phyloP scores from a whole-genome alignment of 2,888 invertebrate genomes.

The Stomorhina lunata region DNA sequence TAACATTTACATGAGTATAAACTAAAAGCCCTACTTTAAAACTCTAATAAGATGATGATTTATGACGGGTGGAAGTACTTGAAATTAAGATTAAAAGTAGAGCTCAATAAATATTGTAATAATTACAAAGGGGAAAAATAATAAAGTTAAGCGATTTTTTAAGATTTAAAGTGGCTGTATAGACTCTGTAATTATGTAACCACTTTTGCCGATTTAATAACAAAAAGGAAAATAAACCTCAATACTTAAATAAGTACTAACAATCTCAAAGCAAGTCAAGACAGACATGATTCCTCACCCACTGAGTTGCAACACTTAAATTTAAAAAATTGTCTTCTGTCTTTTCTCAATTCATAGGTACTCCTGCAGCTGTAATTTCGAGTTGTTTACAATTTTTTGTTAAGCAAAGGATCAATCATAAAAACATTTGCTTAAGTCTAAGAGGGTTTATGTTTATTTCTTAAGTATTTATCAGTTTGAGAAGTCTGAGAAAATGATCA shows the following conservation, averaged over 20 bases:
- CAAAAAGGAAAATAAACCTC: slow-evolving; percentile 16
- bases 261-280: neutral
- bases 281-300: slow-evolving; percentile 43
- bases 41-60: slow-evolving; percentile 57
- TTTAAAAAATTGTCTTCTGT: slow-evolving; percentile 10
- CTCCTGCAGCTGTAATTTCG: slow-evolving; percentile 41
- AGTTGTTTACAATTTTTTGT: slow-evolving; percentile 24
- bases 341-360: neutral
- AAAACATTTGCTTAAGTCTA: neutral
- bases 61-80: slow-evolving; percentile 57
- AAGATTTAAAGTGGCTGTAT: neutral
- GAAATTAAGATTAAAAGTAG: neutral
- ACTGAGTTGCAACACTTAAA: slow-evolving; percentile 60
- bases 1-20: neutral
- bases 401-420: slow-evolving; percentile 21
- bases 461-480: slow-evolving; percentile 46
- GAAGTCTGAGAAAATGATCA: slow-evolving; percentile 12
- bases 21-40: slow-evolving; percentile 15
- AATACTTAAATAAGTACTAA: slow-evolving; percentile 6
- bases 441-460: slow-evolving; percentile 46
- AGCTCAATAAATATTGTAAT: slow-evolving; percentile 26
- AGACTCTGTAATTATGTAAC: slow-evolving; percentile 32
- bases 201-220: slow-evolving; percentile 30
- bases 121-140: slow-evolving; percentile 30
- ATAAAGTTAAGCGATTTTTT: neutral